Conservation (phyloP, 2,888 invertebrate species). For the Papilio demoleus region DNA sequence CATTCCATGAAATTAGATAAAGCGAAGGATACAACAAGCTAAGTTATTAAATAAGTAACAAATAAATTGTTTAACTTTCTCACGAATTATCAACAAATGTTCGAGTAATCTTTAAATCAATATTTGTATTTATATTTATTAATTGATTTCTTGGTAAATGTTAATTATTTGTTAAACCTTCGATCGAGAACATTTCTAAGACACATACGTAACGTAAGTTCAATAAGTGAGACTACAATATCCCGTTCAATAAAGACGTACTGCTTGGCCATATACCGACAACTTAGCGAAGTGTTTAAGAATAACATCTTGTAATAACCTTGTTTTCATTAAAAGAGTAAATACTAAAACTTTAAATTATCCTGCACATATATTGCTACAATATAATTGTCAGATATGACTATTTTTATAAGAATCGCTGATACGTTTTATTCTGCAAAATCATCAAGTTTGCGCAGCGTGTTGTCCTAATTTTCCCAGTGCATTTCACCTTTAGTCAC, state of each 20-base stretch:
- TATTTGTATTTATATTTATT: conserved; percentile 2
- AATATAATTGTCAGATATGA: too few relatives aligned
- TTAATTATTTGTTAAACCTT: not conserved
- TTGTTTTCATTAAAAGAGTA: too few relatives aligned
- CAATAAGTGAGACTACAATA: not conserved
- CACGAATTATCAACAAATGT: conserved; percentile 19
- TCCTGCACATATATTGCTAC: too few relatives aligned
- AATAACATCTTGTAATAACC: too few relatives aligned
- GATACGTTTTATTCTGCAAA: conserved; percentile 1
- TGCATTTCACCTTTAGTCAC: conserved; percentile 15
- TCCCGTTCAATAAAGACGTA: not conserved
- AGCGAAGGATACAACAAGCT: not conserved
- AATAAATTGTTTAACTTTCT: conserved; percentile 16
- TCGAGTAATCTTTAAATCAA: conserved; percentile 4
- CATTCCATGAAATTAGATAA: conserved; percentile 3
- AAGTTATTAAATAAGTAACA: not conserved
- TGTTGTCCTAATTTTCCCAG: conserved; percentile 6
- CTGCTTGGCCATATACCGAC: too few relatives aligned
- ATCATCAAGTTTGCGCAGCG: not conserved
- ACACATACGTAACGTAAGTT: not conserved
- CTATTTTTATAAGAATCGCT: too few relatives aligned
- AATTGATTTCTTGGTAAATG: conserved; percentile 1
- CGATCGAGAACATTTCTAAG: not conserved
- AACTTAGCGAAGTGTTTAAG: too few relatives aligned
- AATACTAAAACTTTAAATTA: too few relatives aligned